phyloP scores from a whole-genome alignment of 2,888 invertebrate species.

The Lasioglossum villosulum region DNA sequence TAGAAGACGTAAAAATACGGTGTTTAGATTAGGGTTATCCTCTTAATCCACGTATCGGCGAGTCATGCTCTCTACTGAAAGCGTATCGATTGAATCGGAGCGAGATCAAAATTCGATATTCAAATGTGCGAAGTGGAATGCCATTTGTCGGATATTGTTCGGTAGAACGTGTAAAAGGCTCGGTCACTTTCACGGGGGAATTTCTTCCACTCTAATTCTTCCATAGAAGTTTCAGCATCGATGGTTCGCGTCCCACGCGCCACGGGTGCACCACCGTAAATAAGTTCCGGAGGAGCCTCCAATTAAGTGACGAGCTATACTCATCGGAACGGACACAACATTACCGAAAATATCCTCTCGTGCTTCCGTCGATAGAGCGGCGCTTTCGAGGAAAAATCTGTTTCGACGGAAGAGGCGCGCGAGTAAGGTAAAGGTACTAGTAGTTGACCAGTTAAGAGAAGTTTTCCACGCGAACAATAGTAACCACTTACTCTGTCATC shows the following conservation, averaged over 20 bases:
- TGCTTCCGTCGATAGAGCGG: background rate
- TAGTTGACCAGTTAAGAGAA: too few species aligned
- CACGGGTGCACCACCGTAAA: conserved; percentile 32
- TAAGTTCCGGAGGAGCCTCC: conserved; percentile 18
- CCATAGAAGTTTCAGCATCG: conserved; percentile 45
- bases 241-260: conserved; percentile 24
- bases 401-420: background rate
- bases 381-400: background rate
- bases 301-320: conserved; percentile 42
- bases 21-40: background rate
- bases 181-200: conserved; percentile 40
- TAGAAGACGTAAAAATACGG: background rate
- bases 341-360: conserved; percentile 15
- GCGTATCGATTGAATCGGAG: conserved; percentile 5
- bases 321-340: conserved; percentile 18
- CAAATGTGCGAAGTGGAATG: conserved; percentile 24
- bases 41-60: background rate
- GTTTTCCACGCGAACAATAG: too few species aligned
- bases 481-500: too few species aligned
- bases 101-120: conserved; percentile 32
- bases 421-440: too few species aligned
- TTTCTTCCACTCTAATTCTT: conserved; percentile 57
- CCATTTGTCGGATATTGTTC: conserved; percentile 29
- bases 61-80: background rate
- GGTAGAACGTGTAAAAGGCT: conserved; percentile 17